Evolutionary conservation across 2,888 invertebrate species (phyloP).

Genomic region (Drosophila quinaria): DNA sequence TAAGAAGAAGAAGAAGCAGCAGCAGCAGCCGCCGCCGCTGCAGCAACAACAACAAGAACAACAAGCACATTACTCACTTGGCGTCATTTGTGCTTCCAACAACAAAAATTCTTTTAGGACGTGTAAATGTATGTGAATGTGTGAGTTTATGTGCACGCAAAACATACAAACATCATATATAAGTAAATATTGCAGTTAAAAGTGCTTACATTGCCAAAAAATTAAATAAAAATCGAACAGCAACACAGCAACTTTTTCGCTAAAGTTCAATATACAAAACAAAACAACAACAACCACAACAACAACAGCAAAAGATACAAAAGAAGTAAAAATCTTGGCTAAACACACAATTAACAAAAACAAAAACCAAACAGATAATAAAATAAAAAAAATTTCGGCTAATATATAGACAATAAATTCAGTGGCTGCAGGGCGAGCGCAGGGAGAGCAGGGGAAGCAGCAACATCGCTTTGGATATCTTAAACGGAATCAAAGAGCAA

Average conservation of each 20-base stretch:
- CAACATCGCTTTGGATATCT: slow-evolving; percentile 84
- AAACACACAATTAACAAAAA: slow-evolving; percentile 16
- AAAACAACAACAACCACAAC: background rate
- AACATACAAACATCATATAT: slow-evolving; percentile 12
- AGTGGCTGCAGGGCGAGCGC: slow-evolving; percentile 55
- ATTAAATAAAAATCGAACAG: slow-evolving; percentile 17
- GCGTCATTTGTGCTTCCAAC: slow-evolving; percentile 55
- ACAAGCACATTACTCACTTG: slow-evolving; percentile 61
- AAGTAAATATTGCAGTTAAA: slow-evolving; percentile 50
- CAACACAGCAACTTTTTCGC: slow-evolving; percentile 59
- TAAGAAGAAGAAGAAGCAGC: slow-evolving; percentile 35
- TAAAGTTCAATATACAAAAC: slow-evolving; percentile 23
- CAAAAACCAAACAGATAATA: slow-evolving; percentile 15
- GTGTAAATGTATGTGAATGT: slow-evolving; percentile 38
- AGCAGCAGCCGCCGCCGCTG: slow-evolving; percentile 8
- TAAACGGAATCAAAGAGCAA: slow-evolving; percentile 85
- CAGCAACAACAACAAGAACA: slow-evolving; percentile 37
- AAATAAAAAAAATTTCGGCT: slow-evolving; percentile 37
- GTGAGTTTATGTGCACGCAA: slow-evolving; percentile 17
- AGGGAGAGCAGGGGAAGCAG: slow-evolving; percentile 28
- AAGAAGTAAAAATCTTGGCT: slow-evolving; percentile 12
- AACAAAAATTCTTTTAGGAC: slow-evolving; percentile 69
- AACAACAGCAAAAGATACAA: slow-evolving; percentile 1
- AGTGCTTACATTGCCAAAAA: slow-evolving; percentile 70
- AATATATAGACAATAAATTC: slow-evolving; percentile 39